Conservation (phyloP, 64 coral and sea anemone species). For the Montipora sp. region DNA sequence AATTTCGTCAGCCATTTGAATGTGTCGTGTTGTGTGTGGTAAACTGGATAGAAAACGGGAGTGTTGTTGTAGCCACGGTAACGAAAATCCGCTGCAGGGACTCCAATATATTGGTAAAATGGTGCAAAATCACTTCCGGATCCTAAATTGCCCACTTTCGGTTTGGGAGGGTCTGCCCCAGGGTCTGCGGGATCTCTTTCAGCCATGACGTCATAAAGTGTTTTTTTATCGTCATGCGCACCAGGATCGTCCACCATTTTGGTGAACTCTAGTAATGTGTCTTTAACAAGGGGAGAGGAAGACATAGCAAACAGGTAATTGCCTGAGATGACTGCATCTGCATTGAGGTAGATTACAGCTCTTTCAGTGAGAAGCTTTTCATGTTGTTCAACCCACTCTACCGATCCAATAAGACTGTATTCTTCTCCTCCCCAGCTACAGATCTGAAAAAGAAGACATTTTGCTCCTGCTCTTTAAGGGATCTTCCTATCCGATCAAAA, state of each 20-base stretch:
- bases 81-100: slow-evolving; percentile 72
- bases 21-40: slow-evolving; percentile 85
- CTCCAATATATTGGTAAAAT: slow-evolving; percentile 72
- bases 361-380: slow-evolving; percentile 71
- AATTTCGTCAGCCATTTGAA: slow-evolving; percentile 83
- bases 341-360: slow-evolving; percentile 81
- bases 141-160: slow-evolving; percentile 52
- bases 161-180: slow-evolving; percentile 26
- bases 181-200: slow-evolving; percentile 54
- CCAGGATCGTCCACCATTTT: slow-evolving; percentile 87
- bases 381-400: slow-evolving; percentile 89
- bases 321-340: slow-evolving; percentile 81
- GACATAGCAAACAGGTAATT: slow-evolving; percentile 48
- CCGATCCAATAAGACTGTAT: slow-evolving; percentile 79
- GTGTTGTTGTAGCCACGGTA: slow-evolving; percentile 57
- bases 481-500: too few relatives aligned
- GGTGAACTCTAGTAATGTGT: slow-evolving; percentile 55
- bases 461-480: not conserved
- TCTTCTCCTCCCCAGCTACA: slow-evolving; percentile 91
- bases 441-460: not conserved
- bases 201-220: slow-evolving; percentile 81
- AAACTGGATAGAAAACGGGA: slow-evolving; percentile 74
- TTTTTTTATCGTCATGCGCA: slow-evolving; percentile 75
- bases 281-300: slow-evolving; percentile 23
- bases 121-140: slow-evolving; percentile 78